Evolutionary conservation across 2,888 invertebrate species (phyloP).

Genomic region (Amphipoea lucens): DNA sequence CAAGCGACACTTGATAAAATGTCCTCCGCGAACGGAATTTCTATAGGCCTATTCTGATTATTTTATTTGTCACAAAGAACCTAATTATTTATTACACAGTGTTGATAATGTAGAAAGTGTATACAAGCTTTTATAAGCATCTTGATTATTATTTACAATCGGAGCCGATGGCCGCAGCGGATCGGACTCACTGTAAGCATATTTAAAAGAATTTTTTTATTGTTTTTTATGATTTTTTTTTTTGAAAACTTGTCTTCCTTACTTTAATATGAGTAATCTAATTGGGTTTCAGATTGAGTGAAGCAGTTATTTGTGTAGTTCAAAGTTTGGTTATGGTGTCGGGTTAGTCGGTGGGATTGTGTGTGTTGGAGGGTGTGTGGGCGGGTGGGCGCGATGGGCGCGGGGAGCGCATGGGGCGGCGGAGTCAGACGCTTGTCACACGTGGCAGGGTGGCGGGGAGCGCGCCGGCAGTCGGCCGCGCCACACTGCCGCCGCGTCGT

Average conservation of each 20-base stretch:
- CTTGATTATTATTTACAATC: conserved; percentile 83
- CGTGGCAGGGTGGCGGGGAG: conserved; percentile 84
- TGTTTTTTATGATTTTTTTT: conserved; percentile 68
- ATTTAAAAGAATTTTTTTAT: conserved; percentile 78
- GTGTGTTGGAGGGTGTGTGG: conserved; percentile 70
- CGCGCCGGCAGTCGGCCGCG: conserved; percentile 83
- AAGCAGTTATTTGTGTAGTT: conserved; percentile 73
- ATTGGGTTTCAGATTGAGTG: conserved; percentile 67
- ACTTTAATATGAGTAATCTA: conserved; percentile 72
- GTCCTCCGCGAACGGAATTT: conserved; percentile 68
- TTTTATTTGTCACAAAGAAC: conserved; percentile 75
- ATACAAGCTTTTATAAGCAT: conserved; percentile 83
- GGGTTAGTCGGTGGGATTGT: conserved; percentile 65
- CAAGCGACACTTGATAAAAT: conserved; percentile 71
- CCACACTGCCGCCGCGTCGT: conserved; percentile 78
- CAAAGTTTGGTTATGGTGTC: conserved; percentile 65
- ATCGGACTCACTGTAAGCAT: conserved; percentile 81
- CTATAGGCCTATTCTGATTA: conserved; percentile 80
- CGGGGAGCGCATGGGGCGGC: conserved; percentile 43
- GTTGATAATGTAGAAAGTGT: conserved; percentile 86
- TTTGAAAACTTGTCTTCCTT: conserved; percentile 73
- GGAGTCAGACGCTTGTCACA: conserved; percentile 73
- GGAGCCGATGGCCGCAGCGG: conserved; percentile 74
- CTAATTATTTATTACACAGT: conserved; percentile 78
- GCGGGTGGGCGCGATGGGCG: conserved; percentile 67